These are phyloP conservation scores for Mirounga angustirostris DNA, from an alignment of 2,113 vertebrate species.

Conservation along the genomic window DNA sequence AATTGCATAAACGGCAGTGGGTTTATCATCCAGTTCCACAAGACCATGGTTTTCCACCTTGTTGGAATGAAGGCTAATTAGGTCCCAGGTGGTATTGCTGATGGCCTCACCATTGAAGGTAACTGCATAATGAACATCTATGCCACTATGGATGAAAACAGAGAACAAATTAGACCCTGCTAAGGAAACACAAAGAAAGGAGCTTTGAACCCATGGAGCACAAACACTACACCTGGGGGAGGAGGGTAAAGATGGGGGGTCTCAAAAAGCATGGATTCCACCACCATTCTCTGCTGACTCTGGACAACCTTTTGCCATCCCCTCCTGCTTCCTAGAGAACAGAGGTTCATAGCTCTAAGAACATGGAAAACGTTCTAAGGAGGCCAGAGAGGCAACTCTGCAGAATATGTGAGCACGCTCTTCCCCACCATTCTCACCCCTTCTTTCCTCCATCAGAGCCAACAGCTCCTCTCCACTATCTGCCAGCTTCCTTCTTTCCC, in stretches of 20 bases:
- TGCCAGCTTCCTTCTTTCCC: background rate
- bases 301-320: background rate
- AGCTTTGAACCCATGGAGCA: background rate
- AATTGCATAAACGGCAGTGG: constrained; percentile 90
- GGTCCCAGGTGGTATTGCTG: constrained; percentile 92
- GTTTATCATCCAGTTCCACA: constrained; percentile 88
- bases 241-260: background rate
- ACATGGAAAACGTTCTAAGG: background rate
- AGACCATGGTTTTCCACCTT: constrained; percentile 93
- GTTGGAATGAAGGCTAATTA: constrained; percentile 94
- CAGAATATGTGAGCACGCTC: background rate
- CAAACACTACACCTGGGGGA: background rate
- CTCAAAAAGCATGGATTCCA: background rate
- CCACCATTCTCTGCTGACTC: background rate
- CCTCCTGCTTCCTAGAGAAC: background rate
- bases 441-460: background rate
- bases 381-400: background rate
- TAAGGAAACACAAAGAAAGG: constrained; percentile 9
- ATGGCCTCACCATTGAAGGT: constrained; percentile 92
- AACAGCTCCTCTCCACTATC: background rate
- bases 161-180: constrained; percentile 56
- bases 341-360: background rate
- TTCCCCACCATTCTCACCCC: background rate
- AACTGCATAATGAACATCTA: constrained; percentile 92
- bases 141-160: constrained; percentile 82